Conservation (phyloP, 1,140 invertebrate genomes). For the Neodiprion lecontei region DNA sequence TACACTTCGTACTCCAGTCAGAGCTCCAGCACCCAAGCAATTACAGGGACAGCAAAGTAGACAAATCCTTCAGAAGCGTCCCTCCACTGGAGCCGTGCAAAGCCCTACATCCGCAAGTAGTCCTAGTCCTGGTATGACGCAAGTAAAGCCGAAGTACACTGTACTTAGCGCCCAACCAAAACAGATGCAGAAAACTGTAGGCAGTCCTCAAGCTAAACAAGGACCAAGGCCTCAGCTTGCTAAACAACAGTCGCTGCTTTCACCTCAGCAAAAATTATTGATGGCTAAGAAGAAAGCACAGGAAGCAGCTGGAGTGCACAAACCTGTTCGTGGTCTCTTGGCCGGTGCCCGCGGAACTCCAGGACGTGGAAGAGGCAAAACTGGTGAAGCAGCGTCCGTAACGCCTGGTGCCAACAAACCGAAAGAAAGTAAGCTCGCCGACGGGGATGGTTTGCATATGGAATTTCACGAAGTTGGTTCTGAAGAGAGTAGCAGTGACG, state of each 20-base stretch:
- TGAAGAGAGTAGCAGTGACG: slow-evolving; percentile 65
- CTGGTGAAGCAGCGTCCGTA: slow-evolving; percentile 19
- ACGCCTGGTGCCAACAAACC: slow-evolving; percentile 37
- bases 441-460: slow-evolving; percentile 60
- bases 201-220: slow-evolving; percentile 34
- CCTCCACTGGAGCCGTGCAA: slow-evolving; percentile 31
- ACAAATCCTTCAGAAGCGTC: slow-evolving; percentile 49
- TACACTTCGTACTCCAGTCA: slow-evolving; percentile 45
- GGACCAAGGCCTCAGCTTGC: slow-evolving; percentile 40
- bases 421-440: slow-evolving; percentile 58
- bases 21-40: slow-evolving; percentile 42
- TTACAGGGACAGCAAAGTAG: slow-evolving; percentile 34
- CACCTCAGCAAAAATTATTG: slow-evolving; percentile 57
- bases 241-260: slow-evolving; percentile 51
- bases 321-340: slow-evolving; percentile 40
- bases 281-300: slow-evolving; percentile 58
- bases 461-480: slow-evolving; percentile 58
- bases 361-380: slow-evolving; percentile 39
- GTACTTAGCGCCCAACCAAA: slow-evolving; percentile 37
- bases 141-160: slow-evolving; percentile 45
- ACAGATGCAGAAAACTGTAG: slow-evolving; percentile 39
- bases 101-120: slow-evolving; percentile 13
- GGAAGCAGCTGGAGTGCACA: slow-evolving; percentile 51
- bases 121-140: slow-evolving; percentile 34
- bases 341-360: slow-evolving; percentile 30